phyloP scores from a whole-genome alignment of 2,888 invertebrate species.

The Podotricha telesiphe region DNA sequence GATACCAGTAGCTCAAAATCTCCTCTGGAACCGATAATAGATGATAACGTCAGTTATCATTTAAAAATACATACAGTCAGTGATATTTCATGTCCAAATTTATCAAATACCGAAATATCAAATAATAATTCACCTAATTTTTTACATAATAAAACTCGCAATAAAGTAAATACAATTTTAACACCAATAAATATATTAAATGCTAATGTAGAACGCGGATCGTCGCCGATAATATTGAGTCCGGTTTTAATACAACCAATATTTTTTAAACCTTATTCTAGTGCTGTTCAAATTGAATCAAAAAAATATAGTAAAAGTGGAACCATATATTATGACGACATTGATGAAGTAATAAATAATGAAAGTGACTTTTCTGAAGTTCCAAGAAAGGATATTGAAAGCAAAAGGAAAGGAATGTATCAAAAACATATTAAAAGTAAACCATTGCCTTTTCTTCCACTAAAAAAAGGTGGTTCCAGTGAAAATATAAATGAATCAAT shows the following conservation, averaged over 20 bases:
- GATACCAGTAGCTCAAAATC: constrained; percentile 23
- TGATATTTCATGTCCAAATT: constrained; percentile 54
- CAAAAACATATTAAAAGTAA: constrained; percentile 67
- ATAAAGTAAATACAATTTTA: constrained; percentile 59
- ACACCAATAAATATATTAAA: constrained; percentile 64
- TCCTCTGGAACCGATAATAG: constrained; percentile 49
- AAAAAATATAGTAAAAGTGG: constrained; percentile 54
- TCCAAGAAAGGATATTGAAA: constrained; percentile 47
- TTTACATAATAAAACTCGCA: constrained; percentile 47
- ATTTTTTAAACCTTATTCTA: constrained; percentile 56
- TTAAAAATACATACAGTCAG: constrained; percentile 71
- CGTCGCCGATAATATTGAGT: constrained; percentile 69
- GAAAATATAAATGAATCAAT: constrained; percentile 56
- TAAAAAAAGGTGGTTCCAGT: constrained; percentile 58
- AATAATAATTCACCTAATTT: constrained; percentile 47
- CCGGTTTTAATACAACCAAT: constrained; percentile 72
- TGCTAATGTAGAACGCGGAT: constrained; percentile 50
- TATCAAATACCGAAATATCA: constrained; percentile 46
- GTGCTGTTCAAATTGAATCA: constrained; percentile 38
- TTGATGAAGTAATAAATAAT: constrained; percentile 61
- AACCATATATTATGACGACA: constrained; percentile 72
- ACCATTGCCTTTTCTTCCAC: constrained; percentile 59
- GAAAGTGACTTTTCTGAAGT: constrained; percentile 46
- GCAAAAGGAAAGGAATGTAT: constrained; percentile 59
- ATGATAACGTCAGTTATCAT: constrained; percentile 71